These are phyloP conservation scores for Oscheius myriophilus DNA, from an alignment of 2,888 invertebrate genomes.

Conservation along the genomic window DNA sequence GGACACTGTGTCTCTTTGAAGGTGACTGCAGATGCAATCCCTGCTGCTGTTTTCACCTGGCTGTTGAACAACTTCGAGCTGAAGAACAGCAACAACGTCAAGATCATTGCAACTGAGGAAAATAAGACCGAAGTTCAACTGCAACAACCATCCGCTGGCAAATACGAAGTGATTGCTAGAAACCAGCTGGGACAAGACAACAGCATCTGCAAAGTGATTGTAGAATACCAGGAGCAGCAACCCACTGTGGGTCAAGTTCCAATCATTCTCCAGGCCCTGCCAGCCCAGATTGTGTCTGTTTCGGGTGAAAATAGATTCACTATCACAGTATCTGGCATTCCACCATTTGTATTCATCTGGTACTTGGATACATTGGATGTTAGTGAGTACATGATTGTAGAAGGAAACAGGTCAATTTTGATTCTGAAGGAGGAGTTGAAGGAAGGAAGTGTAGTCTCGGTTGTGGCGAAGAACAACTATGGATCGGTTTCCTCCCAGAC, in stretches of 20 bases:
- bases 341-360: constrained; percentile 44
- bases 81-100: constrained; percentile 41
- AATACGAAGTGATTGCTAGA: constrained; percentile 59
- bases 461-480: constrained; percentile 33
- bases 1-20: constrained; percentile 43
- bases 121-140: constrained; percentile 54
- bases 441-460: constrained; percentile 34
- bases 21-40: constrained; percentile 60
- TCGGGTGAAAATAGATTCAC: constrained; percentile 43
- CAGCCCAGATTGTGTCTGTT: constrained; percentile 34
- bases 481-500: constrained; percentile 16
- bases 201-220: constrained; percentile 57
- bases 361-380: constrained; percentile 41
- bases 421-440: constrained; percentile 33
- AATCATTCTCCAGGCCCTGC: constrained; percentile 51
- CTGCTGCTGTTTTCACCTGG: constrained; percentile 65
- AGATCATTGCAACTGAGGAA: constrained; percentile 38
- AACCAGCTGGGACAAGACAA: constrained; percentile 60
- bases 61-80: constrained; percentile 65
- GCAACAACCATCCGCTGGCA: constrained; percentile 49
- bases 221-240: constrained; percentile 43
- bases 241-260: constrained; percentile 11
- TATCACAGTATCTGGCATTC: constrained; percentile 39
- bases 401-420: constrained; percentile 36
- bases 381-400: constrained; percentile 19